Conservation (phyloP, 2,113 vertebrate species). For the Colius striatus region DNA sequence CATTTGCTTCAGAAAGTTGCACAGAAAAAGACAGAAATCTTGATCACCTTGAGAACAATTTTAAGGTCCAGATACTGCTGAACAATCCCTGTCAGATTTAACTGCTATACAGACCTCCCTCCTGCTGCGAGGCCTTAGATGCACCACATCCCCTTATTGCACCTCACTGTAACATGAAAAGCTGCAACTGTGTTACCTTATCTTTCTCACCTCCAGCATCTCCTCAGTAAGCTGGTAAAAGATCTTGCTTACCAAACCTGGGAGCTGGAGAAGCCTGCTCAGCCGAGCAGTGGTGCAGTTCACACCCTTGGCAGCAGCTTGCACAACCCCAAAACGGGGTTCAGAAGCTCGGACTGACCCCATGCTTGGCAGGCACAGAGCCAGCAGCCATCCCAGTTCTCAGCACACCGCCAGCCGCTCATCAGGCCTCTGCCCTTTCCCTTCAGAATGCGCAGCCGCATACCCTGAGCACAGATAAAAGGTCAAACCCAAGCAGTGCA, state of each 20-base stretch:
- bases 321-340: fast-evolving
- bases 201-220: background rate
- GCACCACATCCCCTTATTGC: background rate
- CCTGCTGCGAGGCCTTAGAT: background rate
- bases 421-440: background rate
- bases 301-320: fast-evolving
- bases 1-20: background rate
- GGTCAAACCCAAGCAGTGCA: conserved; percentile 55
- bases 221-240: background rate
- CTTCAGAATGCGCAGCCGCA: background rate
- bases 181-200: background rate
- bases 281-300: background rate
- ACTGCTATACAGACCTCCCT: background rate
- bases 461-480: conserved; percentile 15
- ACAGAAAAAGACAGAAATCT: background rate
- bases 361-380: background rate
- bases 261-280: background rate
- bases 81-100: background rate
- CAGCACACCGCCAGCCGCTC: background rate
- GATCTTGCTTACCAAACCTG: background rate
- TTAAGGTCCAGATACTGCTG: background rate
- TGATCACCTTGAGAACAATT: background rate
- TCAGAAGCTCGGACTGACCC: background rate
- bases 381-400: conserved; percentile 7
- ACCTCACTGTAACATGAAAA: background rate